Evolutionary conservation across 2,797 vertebrate species (phyloP).

Genomic region (Lagodon rhomboides): DNA sequence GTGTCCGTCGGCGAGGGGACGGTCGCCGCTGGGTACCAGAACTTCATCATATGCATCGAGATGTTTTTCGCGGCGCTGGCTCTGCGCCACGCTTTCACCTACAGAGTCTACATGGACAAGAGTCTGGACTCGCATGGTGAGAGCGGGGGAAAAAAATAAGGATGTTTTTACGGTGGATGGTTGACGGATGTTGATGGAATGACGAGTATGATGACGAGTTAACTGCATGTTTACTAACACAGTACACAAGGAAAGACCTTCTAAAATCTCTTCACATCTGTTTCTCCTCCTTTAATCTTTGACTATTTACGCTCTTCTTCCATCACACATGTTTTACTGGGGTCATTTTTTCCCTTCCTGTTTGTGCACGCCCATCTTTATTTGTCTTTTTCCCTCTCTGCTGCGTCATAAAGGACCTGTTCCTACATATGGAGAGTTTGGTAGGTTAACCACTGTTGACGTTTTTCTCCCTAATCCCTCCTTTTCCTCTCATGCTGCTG

Average conservation of each 20-base stretch:
- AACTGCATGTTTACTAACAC: neutral
- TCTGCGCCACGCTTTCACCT: slow-evolving; percentile 95
- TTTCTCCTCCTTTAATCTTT: neutral
- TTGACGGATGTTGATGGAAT: too few species aligned
- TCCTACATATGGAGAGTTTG: slow-evolving; percentile 84
- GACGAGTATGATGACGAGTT: neutral
- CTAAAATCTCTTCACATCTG: neutral
- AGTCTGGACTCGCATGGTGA: slow-evolving; percentile 93
- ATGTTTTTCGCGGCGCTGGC: slow-evolving; percentile 98
- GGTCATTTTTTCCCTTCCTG: slow-evolving; percentile 7
- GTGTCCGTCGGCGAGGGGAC: slow-evolving; percentile 96
- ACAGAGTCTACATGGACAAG: slow-evolving; percentile 94
- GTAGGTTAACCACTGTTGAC: slow-evolving; percentile 77
- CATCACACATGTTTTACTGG: neutral
- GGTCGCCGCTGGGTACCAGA: slow-evolving; percentile 96
- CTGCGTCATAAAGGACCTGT: slow-evolving; percentile 81
- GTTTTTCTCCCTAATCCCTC: neutral
- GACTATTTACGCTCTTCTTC: neutral
- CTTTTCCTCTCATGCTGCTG: neutral
- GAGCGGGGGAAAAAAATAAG: neutral
- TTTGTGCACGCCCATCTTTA: slow-evolving; percentile 43
- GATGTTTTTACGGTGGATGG: neutral
- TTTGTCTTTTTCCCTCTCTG: slow-evolving; percentile 53
- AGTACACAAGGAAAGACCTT: neutral
- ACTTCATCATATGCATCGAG: slow-evolving; percentile 98